Conservation (phyloP, 2,888 invertebrate genomes). For the Sminthurides aquaticus region DNA sequence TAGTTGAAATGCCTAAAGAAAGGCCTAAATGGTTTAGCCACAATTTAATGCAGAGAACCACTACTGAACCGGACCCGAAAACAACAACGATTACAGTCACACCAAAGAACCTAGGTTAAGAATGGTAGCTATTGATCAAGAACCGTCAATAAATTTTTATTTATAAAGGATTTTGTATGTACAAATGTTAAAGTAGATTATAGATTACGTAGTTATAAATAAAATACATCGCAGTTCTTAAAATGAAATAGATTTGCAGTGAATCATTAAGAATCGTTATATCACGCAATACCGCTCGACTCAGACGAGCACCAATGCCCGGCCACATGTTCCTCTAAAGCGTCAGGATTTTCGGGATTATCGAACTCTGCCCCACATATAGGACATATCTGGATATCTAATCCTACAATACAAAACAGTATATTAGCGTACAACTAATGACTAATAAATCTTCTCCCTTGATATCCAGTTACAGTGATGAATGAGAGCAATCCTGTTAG, state of each 20-base stretch:
- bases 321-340: constrained; percentile 43
- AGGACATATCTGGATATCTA: constrained; percentile 41
- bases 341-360: constrained; percentile 36
- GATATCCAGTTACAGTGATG: too few relatives aligned
- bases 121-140: constrained; percentile 5
- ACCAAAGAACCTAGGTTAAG: constrained; percentile 30
- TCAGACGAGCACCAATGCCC: constrained; percentile 37
- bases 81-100: constrained; percentile 27
- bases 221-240: too few relatives aligned
- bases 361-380: constrained; percentile 42
- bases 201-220: background rate
- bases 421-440: too few relatives aligned
- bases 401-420: constrained; percentile 31
- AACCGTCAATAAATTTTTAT: background rate
- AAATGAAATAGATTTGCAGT: too few relatives aligned
- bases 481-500: too few relatives aligned
- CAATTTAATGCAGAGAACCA: constrained; percentile 71
- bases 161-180: too few relatives aligned
- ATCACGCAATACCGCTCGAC: background rate
- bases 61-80: constrained; percentile 54
- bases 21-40: constrained; percentile 82
- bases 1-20: constrained; percentile 77
- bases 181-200: background rate
- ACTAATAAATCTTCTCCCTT: too few relatives aligned
- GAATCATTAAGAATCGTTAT: background rate